Base-by-base conservation (phyloP, 1,140 invertebrate genomes). In the Heliconius hermathena region DNA sequence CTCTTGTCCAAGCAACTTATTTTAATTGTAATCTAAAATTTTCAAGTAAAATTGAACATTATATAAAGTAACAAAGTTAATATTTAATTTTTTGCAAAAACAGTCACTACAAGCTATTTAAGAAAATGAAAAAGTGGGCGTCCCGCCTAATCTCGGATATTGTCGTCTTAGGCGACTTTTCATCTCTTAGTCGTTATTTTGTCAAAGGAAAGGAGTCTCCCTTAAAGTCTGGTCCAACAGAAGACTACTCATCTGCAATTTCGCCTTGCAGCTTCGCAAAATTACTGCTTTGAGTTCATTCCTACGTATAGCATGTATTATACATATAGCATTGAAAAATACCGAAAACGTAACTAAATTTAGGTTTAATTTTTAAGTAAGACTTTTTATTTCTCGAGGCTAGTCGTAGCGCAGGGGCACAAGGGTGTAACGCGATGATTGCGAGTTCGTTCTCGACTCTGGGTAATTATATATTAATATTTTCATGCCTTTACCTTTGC, bases 151-250 rank as follows among this genome's bases (percentile, higher is more conserved):
- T 72, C 71, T 72, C 20, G 33, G 33, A 72, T 72, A 72, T 72
- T 72, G 71, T 72, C 71, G 36, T 72, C 71, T 72, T 72, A 29
- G 60, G 36, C 71, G n/a, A 72, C 71, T 72, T 72, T 72, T 72
- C 71, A 41, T 66, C 60, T 66, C 60, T 66, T 72, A 72, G 71
- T 41, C 71, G 71, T 72, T 72, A 72, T 72, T 72, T 72, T 72
- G 71, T 72, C 71, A 72, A 41, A 72, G 36, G 36, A 38, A 72
- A 1, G 36, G 71, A 72, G 71, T 66, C 71, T 38, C 29, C 36
- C 36, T 41, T 72, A 8, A 72, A 72, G 71, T 72, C 71, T 41
- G 36, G 71, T 41, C 36, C 71, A 38, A 41, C 33, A 72, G 26
- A 71, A 71, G 71, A 41, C 71, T 72, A 72, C 71, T 72, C 71